Evolutionary conservation across 1,140 invertebrate genomes (phyloP).

Genomic region (Phthorimaea operculella): DNA sequence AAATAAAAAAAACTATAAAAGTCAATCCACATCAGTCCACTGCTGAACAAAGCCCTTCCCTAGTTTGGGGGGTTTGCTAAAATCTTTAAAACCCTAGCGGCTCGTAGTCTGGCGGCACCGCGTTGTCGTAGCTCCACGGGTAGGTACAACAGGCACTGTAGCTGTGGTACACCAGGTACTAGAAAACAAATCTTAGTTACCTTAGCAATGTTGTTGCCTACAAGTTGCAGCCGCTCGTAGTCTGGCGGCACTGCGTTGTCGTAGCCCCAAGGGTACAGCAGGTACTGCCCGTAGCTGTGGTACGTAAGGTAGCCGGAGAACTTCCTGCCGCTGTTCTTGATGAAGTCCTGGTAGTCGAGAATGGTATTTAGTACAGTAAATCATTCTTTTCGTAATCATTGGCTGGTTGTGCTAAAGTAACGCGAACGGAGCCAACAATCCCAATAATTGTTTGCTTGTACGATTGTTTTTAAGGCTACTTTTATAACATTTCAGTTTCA

Average conservation of each 20-base stretch:
- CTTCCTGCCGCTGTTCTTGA: slow-evolving; percentile 62
- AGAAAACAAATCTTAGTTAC: too few relatives aligned
- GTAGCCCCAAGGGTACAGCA: slow-evolving; percentile 88
- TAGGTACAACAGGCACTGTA: slow-evolving; percentile 90
- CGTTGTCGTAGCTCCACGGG: slow-evolving; percentile 84
- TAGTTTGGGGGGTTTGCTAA: too few relatives aligned
- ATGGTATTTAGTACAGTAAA: neutral
- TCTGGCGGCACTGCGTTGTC: slow-evolving; percentile 76
- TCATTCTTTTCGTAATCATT: too few relatives aligned
- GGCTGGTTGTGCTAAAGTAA: too few relatives aligned
- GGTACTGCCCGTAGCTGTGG: slow-evolving; percentile 91
- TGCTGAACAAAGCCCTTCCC: too few relatives aligned
- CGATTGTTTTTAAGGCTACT: too few relatives aligned
- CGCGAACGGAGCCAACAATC: too few relatives aligned
- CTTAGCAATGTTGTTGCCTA: slow-evolving; percentile 76
- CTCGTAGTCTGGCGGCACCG: slow-evolving; percentile 76
- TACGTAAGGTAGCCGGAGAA: slow-evolving; percentile 83
- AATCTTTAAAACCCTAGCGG: too few relatives aligned
- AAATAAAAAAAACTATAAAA: too few relatives aligned
- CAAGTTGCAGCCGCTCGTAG: slow-evolving; percentile 75
- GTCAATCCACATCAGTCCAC: too few relatives aligned
- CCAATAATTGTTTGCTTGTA: too few relatives aligned
- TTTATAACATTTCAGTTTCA: too few relatives aligned
- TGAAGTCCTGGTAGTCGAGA: slow-evolving; percentile 65
- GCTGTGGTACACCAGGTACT: slow-evolving; percentile 87